phyloP scores from a whole-genome alignment of 2,888 invertebrate genomes.

The Ariolimax columbianus region DNA sequence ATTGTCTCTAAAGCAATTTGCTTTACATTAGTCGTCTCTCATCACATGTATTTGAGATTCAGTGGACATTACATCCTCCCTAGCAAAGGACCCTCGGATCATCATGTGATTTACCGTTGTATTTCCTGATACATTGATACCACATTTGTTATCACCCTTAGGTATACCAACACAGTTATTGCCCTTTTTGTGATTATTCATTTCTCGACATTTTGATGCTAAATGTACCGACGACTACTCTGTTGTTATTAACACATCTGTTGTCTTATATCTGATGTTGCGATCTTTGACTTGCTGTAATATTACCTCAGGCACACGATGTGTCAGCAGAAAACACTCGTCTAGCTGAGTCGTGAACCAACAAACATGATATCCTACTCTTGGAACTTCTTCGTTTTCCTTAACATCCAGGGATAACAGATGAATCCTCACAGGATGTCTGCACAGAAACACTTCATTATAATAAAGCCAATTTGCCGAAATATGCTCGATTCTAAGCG shows the following conservation, averaged over 20 bases:
- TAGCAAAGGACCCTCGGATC: too few relatives aligned
- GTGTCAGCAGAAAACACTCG: not conserved
- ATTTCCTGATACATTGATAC: too few relatives aligned
- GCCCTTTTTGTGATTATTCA: too few relatives aligned
- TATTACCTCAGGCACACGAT: not conserved
- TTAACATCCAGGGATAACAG: not conserved
- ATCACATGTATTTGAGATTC: too few relatives aligned
- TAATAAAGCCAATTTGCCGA: not conserved
- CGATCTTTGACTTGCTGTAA: not conserved
- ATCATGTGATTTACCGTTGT: too few relatives aligned
- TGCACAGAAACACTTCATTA: not conserved
- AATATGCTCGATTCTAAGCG: not conserved
- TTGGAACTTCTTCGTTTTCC: not conserved
- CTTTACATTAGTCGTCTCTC: too few relatives aligned
- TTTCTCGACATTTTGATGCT: too few relatives aligned
- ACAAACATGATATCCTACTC: not conserved
- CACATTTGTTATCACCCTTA: too few relatives aligned
- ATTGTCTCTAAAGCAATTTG: too few relatives aligned
- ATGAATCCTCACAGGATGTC: not conserved
- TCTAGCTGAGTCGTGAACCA: not conserved
- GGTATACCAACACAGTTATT: too few relatives aligned
- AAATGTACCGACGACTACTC: too few relatives aligned
- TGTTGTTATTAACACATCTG: not conserved
- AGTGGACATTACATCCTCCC: too few relatives aligned
- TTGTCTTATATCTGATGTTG: not conserved